phyloP scores from a whole-genome alignment of 2,113 vertebrate species.

The Colaptes auratus region DNA sequence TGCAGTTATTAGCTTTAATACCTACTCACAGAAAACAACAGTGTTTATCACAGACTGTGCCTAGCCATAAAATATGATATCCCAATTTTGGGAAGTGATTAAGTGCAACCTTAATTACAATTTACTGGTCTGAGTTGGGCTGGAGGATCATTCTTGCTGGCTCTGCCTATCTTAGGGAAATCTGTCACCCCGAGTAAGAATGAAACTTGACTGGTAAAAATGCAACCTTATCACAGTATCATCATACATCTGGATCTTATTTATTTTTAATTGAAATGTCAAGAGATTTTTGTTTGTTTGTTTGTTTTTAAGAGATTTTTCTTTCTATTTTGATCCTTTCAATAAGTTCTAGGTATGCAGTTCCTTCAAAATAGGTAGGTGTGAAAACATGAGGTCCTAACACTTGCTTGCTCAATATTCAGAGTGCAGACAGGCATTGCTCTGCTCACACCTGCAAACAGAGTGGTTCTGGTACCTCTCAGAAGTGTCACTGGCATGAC shows the following conservation, averaged over 20 bases:
- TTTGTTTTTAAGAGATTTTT: too few species aligned
- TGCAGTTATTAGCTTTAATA: background rate
- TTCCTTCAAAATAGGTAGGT: background rate
- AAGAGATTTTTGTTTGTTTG: too few species aligned
- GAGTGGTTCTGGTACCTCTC: conserved; percentile 46
- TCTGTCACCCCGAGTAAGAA: conserved; percentile 24
- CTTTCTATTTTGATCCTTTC: conserved; percentile 35
- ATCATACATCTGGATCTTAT: background rate
- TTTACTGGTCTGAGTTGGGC: background rate
- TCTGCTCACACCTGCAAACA: conserved; percentile 2
- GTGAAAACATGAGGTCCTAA: conserved; percentile 40
- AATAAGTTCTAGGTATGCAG: conserved; percentile 23
- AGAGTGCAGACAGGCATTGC: background rate
- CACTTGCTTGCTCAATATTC: conserved; percentile 63
- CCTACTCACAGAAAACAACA: background rate
- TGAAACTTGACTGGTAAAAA: conserved; percentile 7
- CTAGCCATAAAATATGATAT: background rate
- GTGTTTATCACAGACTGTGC: background rate
- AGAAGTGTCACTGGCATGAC: conserved; percentile 38
- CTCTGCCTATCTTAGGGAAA: background rate
- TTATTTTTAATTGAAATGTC: background rate
- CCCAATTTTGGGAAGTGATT: background rate
- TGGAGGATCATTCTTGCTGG: background rate
- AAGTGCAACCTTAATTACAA: background rate
- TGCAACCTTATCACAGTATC: background rate